Percentiles rank a stretch among this genome's conserved stretches.
phyloP scores from a whole-genome alignment of 2,113 vertebrate species.

The Actenoides hombroni region DNA sequence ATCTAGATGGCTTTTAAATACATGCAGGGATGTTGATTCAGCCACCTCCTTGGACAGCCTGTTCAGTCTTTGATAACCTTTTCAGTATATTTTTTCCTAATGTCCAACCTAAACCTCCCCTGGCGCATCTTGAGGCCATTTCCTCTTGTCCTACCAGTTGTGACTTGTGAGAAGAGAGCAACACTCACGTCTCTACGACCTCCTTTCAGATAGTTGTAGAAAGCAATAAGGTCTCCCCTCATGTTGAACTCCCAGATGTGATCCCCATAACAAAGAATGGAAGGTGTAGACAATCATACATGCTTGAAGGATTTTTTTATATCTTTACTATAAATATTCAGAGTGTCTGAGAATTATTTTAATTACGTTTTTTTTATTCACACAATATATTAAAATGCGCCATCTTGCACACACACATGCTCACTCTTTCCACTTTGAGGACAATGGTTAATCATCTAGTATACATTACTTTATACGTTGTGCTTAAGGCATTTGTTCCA shows the following conservation, averaged over 20 bases:
- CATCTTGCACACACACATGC: rapidly evolving
- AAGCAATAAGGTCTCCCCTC: no score
- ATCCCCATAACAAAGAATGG: neutral
- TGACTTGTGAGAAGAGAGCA: no score
- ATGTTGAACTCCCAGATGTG: neutral
- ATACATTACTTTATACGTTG: neutral
- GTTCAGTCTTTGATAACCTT: no score
- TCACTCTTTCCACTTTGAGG: neutral
- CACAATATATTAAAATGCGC: neutral
- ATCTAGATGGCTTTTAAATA: no score
- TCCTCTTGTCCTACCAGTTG: no score
- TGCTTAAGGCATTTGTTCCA: neutral
- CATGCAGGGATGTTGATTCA: no score
- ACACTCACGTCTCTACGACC: no score
- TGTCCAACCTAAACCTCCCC: no score
- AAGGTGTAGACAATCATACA: neutral
- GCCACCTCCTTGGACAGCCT: no score
- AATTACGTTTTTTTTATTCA: neutral
- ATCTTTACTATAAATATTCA: neutral
- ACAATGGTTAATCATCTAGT: neutral
- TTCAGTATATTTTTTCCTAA: no score
- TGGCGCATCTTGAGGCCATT: no score
- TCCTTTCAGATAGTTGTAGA: no score
- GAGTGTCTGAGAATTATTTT: neutral
- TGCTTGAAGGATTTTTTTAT: neutral